Evolutionary conservation across 1,140 invertebrate genomes (phyloP).

Genomic region (Rhizoglyphus robini): DNA sequence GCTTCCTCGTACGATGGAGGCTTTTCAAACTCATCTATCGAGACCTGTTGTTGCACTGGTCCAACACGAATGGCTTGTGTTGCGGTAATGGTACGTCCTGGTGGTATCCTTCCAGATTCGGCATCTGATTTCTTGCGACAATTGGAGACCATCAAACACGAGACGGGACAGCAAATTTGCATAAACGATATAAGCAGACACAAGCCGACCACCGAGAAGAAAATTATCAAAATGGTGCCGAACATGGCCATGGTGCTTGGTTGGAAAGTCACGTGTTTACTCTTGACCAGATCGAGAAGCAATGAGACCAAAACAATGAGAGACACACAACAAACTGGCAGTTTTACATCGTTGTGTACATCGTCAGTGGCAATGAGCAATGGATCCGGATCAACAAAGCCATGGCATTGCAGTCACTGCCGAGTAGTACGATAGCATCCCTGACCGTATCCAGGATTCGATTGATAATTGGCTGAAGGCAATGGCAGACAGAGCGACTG

Average conservation of each 20-base stretch:
- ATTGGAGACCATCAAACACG: conserved; percentile 1
- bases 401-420: no score
- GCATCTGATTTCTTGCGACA: neutral
- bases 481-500: no score
- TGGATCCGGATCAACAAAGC: no score
- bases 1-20: conserved; percentile 5
- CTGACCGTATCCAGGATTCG: neutral
- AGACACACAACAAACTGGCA: no score
- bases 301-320: no score
- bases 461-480: neutral
- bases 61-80: neutral
- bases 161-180: conserved; percentile 5
- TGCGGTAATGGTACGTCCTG: neutral
- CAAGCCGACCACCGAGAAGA: conserved; percentile 1
- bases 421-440: neutral
- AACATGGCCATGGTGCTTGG: conserved; percentile 5
- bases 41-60: neutral
- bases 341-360: no score
- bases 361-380: neutral
- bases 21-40: neutral
- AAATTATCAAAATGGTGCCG: neutral
- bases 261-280: no score
- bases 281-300: no score
- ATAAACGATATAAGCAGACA: conserved; percentile 5
- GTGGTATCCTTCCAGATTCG: neutral